phyloP scores from a whole-genome alignment of 2,797 vertebrate species.

The Catostomus latipinnis region DNA sequence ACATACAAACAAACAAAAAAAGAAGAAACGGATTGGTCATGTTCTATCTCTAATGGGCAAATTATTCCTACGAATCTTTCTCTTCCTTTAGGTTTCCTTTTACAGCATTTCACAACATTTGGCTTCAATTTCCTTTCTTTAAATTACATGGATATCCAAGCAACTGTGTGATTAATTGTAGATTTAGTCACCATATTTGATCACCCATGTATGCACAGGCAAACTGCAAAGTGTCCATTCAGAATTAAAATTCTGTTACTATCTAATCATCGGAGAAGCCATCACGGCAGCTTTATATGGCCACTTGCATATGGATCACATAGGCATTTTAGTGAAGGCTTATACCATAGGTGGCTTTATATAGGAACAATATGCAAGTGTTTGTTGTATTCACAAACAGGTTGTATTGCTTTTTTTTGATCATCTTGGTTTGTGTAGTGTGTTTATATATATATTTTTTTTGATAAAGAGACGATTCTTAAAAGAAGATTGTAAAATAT shows the following conservation, averaged over 20 bases:
- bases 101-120: conserved; percentile 48
- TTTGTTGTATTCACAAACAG: conserved; percentile 22
- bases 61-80: not conserved
- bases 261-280: conserved; percentile 16
- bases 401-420: conserved; percentile 28
- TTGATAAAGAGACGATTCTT: not conserved
- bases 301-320: conserved; percentile 37
- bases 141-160: conserved; percentile 22
- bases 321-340: conserved; percentile 7
- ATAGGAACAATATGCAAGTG: conserved; percentile 5
- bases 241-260: conserved; percentile 4
- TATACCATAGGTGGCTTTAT: conserved; percentile 5
- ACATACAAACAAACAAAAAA: conserved; percentile 49
- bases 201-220: conserved; percentile 37
- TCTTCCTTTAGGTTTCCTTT: conserved; percentile 31
- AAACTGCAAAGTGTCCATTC: not conserved
- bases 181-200: conserved; percentile 44
- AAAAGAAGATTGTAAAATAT: not conserved
- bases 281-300: conserved; percentile 30
- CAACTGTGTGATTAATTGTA: conserved; percentile 24
- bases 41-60: conserved; percentile 37
- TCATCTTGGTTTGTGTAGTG: conserved; percentile 41
- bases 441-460: not conserved
- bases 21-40: conserved; percentile 52
- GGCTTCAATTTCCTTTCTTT: not conserved